These are phyloP conservation scores for Phalera bucephala DNA, from an alignment of 2,888 invertebrate species.

Conservation along the genomic window DNA sequence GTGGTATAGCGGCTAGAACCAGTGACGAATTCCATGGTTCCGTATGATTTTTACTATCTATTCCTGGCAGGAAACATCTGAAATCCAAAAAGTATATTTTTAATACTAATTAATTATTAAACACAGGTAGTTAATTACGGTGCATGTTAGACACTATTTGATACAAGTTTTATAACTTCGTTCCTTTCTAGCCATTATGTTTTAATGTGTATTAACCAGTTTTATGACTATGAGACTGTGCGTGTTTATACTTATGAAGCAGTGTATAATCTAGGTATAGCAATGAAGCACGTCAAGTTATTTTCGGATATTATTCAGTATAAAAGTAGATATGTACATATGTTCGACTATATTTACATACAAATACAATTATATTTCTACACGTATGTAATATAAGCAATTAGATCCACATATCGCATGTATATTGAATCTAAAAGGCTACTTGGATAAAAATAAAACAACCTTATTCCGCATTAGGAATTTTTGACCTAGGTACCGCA, in stretches of 20 bases:
- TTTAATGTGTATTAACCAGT: constrained; percentile 3
- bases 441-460: too few species aligned
- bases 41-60: constrained; percentile 78
- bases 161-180: constrained; percentile 12
- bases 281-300: constrained; percentile 20
- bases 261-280: constrained; percentile 13
- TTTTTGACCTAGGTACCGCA: too few species aligned
- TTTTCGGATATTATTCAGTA: constrained; percentile 2
- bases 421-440: too few species aligned
- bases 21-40: constrained; percentile 81
- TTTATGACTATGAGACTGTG: constrained; percentile 8
- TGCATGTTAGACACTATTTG: constrained; percentile 23
- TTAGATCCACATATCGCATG: not conserved
- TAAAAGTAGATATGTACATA: constrained; percentile 2
- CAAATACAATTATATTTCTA: not conserved
- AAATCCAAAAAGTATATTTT: constrained; percentile 45
- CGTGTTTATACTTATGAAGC: constrained; percentile 10
- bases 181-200: constrained; percentile 9
- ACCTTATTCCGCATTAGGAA: too few species aligned
- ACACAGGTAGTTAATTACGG: constrained; percentile 6
- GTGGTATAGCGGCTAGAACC: constrained; percentile 82
- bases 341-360: not conserved
- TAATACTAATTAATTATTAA: constrained; percentile 13
- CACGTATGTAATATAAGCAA: not conserved
- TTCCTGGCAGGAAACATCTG: constrained; percentile 83